phyloP scores from a whole-genome alignment of 2,888 invertebrate genomes.

The Torymus aiolomorphi region DNA sequence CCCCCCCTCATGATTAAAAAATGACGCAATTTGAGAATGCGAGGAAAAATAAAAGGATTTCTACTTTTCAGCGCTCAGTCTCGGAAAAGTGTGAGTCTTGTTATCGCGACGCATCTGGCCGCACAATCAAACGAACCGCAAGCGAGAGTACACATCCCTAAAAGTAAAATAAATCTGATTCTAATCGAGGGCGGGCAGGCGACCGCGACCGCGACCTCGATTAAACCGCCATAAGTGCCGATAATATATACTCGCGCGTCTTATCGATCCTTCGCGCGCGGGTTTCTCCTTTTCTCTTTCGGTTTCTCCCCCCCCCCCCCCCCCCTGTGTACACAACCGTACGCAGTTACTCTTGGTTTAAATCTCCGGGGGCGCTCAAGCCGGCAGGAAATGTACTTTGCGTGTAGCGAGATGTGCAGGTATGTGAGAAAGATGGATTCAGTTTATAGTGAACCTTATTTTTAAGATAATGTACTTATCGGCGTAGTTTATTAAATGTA shows the following conservation, averaged over 20 bases:
- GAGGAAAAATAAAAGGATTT: too few species aligned
- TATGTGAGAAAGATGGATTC: too few species aligned
- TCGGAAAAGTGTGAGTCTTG: not conserved
- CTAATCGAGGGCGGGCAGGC: slow-evolving; percentile 24
- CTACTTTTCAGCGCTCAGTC: too few species aligned
- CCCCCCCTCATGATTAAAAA: not conserved
- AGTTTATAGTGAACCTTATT: too few species aligned
- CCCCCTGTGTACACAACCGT: not conserved
- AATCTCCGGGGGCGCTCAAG: not conserved
- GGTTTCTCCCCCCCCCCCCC: not conserved
- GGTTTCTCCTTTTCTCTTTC: slow-evolving; percentile 9
- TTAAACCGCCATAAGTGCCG: slow-evolving; percentile 26
- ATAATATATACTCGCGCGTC: slow-evolving; percentile 23
- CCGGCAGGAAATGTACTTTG: not conserved
- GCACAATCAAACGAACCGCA: slow-evolving; percentile 18
- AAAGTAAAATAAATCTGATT: slow-evolving; percentile 42
- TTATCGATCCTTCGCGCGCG: slow-evolving; percentile 20
- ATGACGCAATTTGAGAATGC: not conserved
- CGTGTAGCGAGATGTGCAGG: not conserved
- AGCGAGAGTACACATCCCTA: not conserved
- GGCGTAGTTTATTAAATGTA: too few species aligned
- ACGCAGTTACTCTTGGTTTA: not conserved
- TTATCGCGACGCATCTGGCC: slow-evolving; percentile 3
- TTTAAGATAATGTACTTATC: too few species aligned
- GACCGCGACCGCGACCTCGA: slow-evolving; percentile 12